Base-by-base conservation (phyloP, 2,888 invertebrate species). In the Julus scandinavius region DNA sequence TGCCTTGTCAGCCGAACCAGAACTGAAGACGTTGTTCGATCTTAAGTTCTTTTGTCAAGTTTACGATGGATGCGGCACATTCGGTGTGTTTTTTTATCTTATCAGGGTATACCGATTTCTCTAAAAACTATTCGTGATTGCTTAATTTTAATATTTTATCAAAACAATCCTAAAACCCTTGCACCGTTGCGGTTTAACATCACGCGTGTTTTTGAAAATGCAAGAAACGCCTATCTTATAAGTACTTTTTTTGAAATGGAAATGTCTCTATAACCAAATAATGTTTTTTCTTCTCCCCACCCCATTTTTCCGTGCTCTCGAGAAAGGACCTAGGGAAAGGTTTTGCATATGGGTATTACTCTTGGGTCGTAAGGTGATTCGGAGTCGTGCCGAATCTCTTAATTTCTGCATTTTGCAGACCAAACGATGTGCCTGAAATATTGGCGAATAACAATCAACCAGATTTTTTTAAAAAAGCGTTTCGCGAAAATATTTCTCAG, bases 341-440 rank as follows among this genome's bases (percentile, higher is more conserved):
- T 72, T 72, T 20, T 29, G 29, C 29, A 72, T 29, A 9, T 29
- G 72, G n/a, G 9, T 72, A 9, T 29, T 29, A 29, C 29, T 72
- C 29, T 5, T 72, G 72, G 72, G 29, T 29, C 2, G 72, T 29
- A 29, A 9, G 29, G 72, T 29, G 72, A 72, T 72, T 72, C 72
- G 72, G 72, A 72, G 29, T 2, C 6, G 11, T 72, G 29, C 72
- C 29, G 72, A 29, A 72, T 72, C 72, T 72, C 72, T 11, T n/a
- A 72, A 72, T 29, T 72, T 72, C 72, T 72, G 72, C 72, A 72
- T 4, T 29, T 29, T 9, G 72, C 72, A 72, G 72, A 72, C n/a
- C 72, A 72, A 72, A 72, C 29, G 72, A 72, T 72, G 72, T 72
- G 72, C 72, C 72, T 72, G 72, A 72, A 72, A 72, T 72, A 72